Evolutionary conservation across 2,888 invertebrate species (phyloP).

Genomic region (Atrina japonica): DNA sequence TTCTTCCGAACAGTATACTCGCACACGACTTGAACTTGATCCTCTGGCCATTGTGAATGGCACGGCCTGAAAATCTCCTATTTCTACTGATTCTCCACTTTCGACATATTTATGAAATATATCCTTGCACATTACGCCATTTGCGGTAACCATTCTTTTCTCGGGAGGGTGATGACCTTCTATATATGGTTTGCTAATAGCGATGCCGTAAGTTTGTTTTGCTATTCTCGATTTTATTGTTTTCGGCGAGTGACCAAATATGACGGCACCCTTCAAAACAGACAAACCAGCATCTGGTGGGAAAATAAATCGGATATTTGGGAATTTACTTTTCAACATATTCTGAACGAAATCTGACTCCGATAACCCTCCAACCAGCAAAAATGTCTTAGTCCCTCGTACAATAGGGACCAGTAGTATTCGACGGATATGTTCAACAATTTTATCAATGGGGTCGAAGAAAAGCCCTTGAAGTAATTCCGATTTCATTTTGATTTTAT

Average conservation of each 20-base stretch:
- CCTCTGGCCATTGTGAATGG: constrained; percentile 27
- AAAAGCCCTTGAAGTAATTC: constrained; percentile 37
- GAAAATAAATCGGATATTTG: constrained; percentile 27
- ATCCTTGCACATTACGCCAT: constrained; percentile 34
- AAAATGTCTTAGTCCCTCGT: constrained; percentile 14
- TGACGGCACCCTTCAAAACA: constrained; percentile 41
- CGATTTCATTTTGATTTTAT: constrained; percentile 39
- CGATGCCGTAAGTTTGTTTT: constrained; percentile 37
- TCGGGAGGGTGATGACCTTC: constrained; percentile 33
- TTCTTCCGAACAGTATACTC: constrained; percentile 32
- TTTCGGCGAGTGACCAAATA: constrained; percentile 37
- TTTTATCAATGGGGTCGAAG: constrained; percentile 31
- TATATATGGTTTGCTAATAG: constrained; percentile 32
- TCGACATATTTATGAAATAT: constrained; percentile 41
- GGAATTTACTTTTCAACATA: constrained; percentile 34
- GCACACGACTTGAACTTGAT: constrained; percentile 26
- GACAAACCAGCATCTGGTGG: constrained; percentile 36
- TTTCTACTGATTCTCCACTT: constrained; percentile 33
- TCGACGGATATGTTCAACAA: constrained; percentile 35
- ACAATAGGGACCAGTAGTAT: constrained; percentile 27
- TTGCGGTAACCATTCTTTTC: constrained; percentile 5
- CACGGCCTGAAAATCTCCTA: constrained; percentile 30
- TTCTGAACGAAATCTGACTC: constrained; percentile 43
- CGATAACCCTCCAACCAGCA: constrained; percentile 42
- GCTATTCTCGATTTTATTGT: constrained; percentile 28